Evolutionary conservation across 35 echinoderm and acorn worm genomes (phyloP).

Genomic region (Amphiura filiformis): DNA sequence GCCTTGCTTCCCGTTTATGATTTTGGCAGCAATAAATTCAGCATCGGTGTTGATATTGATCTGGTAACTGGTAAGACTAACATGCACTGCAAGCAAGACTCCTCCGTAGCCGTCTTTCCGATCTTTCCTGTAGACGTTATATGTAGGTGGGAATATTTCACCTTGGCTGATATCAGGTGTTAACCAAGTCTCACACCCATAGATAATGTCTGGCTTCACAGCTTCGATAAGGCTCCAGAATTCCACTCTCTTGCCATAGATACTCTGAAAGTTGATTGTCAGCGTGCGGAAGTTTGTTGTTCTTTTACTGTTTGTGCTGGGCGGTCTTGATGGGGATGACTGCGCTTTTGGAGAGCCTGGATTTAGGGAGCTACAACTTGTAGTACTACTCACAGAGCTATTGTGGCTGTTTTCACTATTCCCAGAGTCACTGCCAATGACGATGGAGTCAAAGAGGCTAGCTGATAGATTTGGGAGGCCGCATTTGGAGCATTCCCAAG

Average conservation of each 20-base stretch:
- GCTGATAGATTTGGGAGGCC: not conserved
- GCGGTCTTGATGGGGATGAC: too few species aligned
- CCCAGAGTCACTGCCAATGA: not conserved
- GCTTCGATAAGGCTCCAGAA: conserved; percentile 19
- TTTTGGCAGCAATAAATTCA: conserved; percentile 15
- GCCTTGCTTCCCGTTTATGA: not conserved
- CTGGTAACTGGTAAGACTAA: conserved; percentile 19
- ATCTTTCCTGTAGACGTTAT: conserved; percentile 28
- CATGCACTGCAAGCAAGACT: conserved; percentile 12
- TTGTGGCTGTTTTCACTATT: too few species aligned
- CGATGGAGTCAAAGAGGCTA: not conserved
- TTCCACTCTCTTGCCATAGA: conserved; percentile 12
- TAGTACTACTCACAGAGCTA: too few species aligned
- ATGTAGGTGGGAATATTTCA: conserved; percentile 11
- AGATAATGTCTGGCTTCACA: conserved; percentile 20
- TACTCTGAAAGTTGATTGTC: conserved; percentile 34
- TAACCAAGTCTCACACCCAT: conserved; percentile 44
- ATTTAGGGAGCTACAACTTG: too few species aligned
- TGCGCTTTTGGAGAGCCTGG: too few species aligned
- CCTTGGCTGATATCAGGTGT: not conserved
- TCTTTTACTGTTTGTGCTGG: too few species aligned
- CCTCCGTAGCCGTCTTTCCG: conserved; percentile 34
- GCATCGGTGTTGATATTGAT: not conserved
- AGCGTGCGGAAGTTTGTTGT: not conserved
- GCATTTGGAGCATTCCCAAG: not conserved